A percentile compares a stretch with the other conserved stretches of the same genome.
phyloP scores from a whole-genome alignment of 2,888 invertebrate genomes.

The Nomada fucata region DNA sequence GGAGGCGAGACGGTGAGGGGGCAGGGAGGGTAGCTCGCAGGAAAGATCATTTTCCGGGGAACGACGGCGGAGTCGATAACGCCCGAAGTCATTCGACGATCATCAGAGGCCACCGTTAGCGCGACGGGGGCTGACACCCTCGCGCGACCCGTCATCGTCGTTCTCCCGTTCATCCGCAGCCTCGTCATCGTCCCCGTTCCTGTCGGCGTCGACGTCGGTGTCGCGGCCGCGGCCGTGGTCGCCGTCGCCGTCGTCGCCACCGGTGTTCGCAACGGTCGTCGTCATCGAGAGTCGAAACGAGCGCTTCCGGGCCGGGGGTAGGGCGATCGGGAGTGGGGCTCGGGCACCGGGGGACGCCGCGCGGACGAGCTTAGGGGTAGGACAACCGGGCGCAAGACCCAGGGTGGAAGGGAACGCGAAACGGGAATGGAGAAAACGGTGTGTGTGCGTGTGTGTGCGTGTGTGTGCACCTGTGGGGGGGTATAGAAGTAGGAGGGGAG shows the following conservation, averaged over 20 bases:
- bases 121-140: constrained; percentile 31
- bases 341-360: background rate
- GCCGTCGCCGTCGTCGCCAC: too few species aligned
- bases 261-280: too few species aligned
- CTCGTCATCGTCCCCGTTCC: constrained; percentile 40
- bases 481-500: constrained; percentile 21
- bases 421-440: constrained; percentile 23
- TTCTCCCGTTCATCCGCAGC: constrained; percentile 44
- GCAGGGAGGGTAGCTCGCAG: constrained; percentile 11
- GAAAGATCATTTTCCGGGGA: constrained; percentile 56
- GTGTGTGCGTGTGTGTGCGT: constrained; percentile 14
- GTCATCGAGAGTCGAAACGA: constrained; percentile 25
- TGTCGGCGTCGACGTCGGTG: constrained; percentile 25
- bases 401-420: constrained; percentile 3
- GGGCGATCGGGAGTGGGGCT: background rate
- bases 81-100: constrained; percentile 83
- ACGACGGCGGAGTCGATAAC: constrained; percentile 79
- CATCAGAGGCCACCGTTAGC: constrained; percentile 74
- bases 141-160: constrained; percentile 45
- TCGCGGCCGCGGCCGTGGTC: constrained; percentile 28
- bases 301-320: constrained; percentile 23
- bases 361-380: constrained; percentile 41
- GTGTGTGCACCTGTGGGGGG: background rate
- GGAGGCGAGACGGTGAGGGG: constrained; percentile 8
- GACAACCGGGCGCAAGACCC: constrained; percentile 36